Base-by-base conservation (phyloP, 1,140 invertebrate genomes). In the Pachyrhynchus sulphureomaculatus region DNA sequence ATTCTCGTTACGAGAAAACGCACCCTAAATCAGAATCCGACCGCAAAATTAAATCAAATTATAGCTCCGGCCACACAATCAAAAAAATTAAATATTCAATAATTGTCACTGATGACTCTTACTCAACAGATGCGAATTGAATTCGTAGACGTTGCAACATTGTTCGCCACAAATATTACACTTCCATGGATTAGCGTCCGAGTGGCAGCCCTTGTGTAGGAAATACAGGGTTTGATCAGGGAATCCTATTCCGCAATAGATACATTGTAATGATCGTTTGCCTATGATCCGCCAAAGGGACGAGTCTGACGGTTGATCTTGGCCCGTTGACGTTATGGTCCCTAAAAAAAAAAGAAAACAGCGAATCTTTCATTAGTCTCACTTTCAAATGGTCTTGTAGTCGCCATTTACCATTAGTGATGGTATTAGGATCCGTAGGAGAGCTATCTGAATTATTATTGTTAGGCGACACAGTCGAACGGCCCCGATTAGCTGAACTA, bases 91-190 rank as follows among this genome's bases (percentile, higher is more conserved):
- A 2, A 6, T 9, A 15, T 21, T 32, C 52, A 56, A 34, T 52
- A 9, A 59, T 59, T 59, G 49, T 68, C 60, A 75, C 49, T 93
- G 90, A 80, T 95, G 93, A 77, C 90, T 92, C 75, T 94, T 93
- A 78, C 92, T 95, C 59, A 96, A 81, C 73, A 96, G 83, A 85
- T 98, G 96, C 64, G 93, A 93, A 81, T 96, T 95, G 80, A 98
- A 98, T 78, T 96, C 92, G 78, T 97, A 96, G 26, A 95, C 88
- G 73, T 96, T 95, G 72, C 86, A 89, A 76, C 92, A 95, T 71
- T 90, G 87, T 77, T 95, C 91, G 21, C 94, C 94, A 77, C 96
- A 98, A 66, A 97, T 92, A 80, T 98, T 98, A 79, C 96, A 98
- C 77, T 95, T 95, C 93, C 94, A 98, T 0, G 95, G 95, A 81